A percentile compares a stretch with the other conserved stretches of the same genome.
These are phyloP conservation scores for Schizopygopsis malacanthus DNA, from an alignment of 2,797 vertebrate genomes.

Conservation along the genomic window DNA sequence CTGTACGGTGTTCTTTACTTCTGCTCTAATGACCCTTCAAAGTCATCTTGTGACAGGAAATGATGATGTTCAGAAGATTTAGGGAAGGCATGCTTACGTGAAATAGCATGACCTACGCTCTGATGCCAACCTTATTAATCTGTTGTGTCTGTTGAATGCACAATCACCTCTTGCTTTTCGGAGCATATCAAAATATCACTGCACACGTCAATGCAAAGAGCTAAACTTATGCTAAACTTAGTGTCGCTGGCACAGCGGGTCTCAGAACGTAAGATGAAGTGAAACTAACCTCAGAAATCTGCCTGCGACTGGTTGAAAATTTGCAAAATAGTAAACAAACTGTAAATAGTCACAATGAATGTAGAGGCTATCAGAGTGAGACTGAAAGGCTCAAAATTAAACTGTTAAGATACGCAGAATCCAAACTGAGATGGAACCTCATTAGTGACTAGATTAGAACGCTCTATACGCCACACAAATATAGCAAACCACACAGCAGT, in stretches of 20 bases:
- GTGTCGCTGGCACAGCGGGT: neutral
- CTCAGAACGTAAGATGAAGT: neutral
- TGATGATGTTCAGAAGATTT: slow-evolving; percentile 23
- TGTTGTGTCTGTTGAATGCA: neutral
- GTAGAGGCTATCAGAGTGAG: neutral
- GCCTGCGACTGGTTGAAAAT: neutral
- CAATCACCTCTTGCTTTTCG: neutral
- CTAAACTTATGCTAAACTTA: neutral
- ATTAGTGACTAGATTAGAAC: neutral
- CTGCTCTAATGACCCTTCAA: slow-evolving; percentile 24
- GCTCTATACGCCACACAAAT: neutral
- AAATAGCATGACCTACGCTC: slow-evolving; percentile 18
- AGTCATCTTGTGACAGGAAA: slow-evolving; percentile 19
- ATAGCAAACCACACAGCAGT: neutral
- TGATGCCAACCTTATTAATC: slow-evolving; percentile 34
- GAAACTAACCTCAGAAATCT: slow-evolving; percentile 17
- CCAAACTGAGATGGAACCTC: neutral
- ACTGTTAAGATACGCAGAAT: no score
- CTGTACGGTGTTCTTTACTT: slow-evolving; percentile 15
- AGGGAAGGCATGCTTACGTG: neutral
- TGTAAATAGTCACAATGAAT: neutral
- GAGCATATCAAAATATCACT: slow-evolving; percentile 15
- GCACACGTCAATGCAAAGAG: neutral
- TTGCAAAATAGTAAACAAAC: neutral
- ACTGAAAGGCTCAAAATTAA: neutral